phyloP scores from a whole-genome alignment of 2,113 vertebrate species.

The Cricetomys ansorgei region DNA sequence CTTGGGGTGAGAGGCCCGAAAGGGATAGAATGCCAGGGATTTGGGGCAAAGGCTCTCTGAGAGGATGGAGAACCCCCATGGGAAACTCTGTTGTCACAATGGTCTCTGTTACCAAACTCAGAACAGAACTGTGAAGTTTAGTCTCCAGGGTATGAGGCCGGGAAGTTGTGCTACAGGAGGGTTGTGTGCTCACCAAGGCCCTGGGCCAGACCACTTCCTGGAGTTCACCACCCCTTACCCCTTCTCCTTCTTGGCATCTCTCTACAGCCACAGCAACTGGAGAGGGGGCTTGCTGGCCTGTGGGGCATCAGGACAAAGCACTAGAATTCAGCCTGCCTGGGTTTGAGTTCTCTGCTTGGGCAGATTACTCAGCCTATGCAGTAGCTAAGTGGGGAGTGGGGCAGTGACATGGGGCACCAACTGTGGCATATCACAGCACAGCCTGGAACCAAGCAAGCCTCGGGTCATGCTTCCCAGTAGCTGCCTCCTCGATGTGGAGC shows the following conservation, averaged over 20 bases:
- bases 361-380: background rate
- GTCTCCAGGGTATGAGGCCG: background rate
- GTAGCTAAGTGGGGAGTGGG: too few species aligned
- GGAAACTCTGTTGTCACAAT: background rate
- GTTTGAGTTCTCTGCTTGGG: background rate
- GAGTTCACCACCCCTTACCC: background rate
- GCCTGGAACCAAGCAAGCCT: background rate
- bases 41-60: background rate
- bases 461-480: background rate
- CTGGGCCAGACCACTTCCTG: background rate
- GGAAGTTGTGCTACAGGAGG: background rate
- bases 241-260: background rate
- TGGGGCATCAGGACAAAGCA: background rate
- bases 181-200: background rate
- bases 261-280: rapidly evolving
- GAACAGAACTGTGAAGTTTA: constrained; percentile 18
- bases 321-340: background rate
- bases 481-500: background rate
- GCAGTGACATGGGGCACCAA: background rate
- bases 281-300: rapidly evolving
- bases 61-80: background rate
- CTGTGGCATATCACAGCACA: rapidly evolving
- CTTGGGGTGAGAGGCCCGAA: background rate
- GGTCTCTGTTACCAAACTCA: background rate
- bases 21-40: constrained; percentile 36